Conservation (phyloP, 2,113 vertebrate species). For the Etheostoma spectabile region DNA sequence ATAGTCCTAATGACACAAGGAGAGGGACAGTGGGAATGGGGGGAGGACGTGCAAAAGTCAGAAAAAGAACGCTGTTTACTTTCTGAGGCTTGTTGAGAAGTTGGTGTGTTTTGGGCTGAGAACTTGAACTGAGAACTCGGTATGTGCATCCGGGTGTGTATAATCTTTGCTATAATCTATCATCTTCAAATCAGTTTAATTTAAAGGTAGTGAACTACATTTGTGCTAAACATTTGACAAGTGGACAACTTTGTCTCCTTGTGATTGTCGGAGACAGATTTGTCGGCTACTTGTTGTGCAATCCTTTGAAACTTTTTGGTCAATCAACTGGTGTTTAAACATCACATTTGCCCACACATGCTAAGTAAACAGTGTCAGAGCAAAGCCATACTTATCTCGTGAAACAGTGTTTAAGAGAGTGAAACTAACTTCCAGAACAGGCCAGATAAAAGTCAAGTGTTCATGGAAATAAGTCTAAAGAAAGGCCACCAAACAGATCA, state of each 20-base stretch:
- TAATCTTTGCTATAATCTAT: background rate
- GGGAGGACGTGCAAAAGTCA: conserved; percentile 58
- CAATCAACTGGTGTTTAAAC: conserved; percentile 81
- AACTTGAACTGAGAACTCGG: conserved; percentile 7
- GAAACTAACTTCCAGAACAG: conserved; percentile 60
- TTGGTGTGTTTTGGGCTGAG: conserved; percentile 49
- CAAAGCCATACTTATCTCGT: conserved; percentile 61
- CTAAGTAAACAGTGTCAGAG: conserved; percentile 76
- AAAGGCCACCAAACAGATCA: conserved; percentile 8
- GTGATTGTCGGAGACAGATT: conserved; percentile 5
- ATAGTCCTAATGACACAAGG: conserved; percentile 78
- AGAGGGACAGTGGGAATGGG: conserved; percentile 58
- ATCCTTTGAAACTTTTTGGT: conserved; percentile 65
- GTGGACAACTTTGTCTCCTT: background rate
- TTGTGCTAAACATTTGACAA: background rate
- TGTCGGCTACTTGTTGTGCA: conserved; percentile 48
- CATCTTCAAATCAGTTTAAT: conserved; percentile 10
- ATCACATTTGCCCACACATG: conserved; percentile 81
- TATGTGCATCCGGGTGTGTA: conserved; percentile 18
- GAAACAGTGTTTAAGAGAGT: conserved; percentile 63
- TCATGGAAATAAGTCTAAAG: conserved; percentile 19
- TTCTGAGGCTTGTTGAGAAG: conserved; percentile 66
- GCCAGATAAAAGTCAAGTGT: conserved; percentile 53
- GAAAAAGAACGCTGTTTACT: conserved; percentile 73
- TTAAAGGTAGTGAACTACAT: background rate